phyloP scores from a whole-genome alignment of 35 echinoderm and acorn worm genomes.

The Heliocidaris erythrogramma region DNA sequence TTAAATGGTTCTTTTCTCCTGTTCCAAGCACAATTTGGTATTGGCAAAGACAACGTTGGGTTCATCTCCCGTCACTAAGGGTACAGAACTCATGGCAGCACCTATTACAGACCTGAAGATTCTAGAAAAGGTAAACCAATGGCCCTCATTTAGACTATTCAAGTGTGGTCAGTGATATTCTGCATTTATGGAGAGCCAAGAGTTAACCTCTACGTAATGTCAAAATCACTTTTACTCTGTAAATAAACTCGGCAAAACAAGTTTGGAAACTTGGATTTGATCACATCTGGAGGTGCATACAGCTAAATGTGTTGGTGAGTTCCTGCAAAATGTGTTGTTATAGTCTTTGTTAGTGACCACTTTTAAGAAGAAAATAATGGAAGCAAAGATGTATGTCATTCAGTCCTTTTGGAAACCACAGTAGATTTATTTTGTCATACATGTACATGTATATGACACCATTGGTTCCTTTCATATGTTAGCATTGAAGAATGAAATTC shows the following conservation, averaged over 20 bases:
- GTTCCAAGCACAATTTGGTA: constrained; percentile 46
- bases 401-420: too few relatives aligned
- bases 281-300: background rate
- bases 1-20: background rate
- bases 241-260: background rate
- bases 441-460: too few relatives aligned
- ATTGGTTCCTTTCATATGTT: too few relatives aligned
- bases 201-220: background rate
- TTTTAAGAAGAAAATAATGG: background rate
- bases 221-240: background rate
- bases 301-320: background rate
- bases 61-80: background rate
- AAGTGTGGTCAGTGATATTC: background rate
- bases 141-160: background rate
- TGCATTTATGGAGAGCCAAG: background rate
- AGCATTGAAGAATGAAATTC: too few relatives aligned
- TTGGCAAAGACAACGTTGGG: constrained; percentile 30
- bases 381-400: background rate
- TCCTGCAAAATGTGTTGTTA: too few relatives aligned
- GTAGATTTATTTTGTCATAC: too few relatives aligned
- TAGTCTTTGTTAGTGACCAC: too few relatives aligned
- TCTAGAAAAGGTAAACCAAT: constrained; percentile 6
- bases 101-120: constrained; percentile 30
- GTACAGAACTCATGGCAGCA: constrained; percentile 28
- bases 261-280: background rate